phyloP scores from a whole-genome alignment of 2,113 vertebrate genomes.

The Eubucco bourcierii region DNA sequence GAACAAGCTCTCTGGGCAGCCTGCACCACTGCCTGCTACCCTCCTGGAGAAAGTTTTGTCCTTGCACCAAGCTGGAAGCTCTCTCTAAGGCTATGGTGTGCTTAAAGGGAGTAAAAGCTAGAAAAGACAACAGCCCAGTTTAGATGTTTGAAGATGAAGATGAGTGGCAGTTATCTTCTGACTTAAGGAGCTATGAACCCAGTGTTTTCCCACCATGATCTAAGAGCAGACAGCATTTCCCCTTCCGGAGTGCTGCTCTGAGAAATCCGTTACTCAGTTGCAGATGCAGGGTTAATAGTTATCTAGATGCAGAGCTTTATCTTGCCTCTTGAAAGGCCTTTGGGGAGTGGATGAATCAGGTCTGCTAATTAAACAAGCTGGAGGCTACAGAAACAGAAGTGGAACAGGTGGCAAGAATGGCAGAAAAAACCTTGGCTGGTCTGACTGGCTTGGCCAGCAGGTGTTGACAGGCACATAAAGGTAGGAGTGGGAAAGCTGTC shows the following conservation, averaged over 20 bases:
- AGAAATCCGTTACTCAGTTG: neutral
- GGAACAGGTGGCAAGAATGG: neutral
- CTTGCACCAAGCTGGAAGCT: neutral
- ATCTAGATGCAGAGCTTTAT: neutral
- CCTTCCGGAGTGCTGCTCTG: neutral
- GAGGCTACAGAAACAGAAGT: neutral
- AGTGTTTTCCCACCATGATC: rapidly evolving
- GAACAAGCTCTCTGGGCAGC: neutral
- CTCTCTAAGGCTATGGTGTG: neutral
- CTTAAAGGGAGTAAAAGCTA: neutral
- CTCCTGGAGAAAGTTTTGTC: neutral
- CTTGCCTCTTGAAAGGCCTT: neutral
- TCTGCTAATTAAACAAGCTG: neutral
- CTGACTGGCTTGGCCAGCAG: neutral
- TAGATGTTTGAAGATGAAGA: neutral
- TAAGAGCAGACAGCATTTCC: neutral
- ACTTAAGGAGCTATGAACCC: neutral
- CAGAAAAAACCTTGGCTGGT: neutral
- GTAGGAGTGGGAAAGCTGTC: neutral
- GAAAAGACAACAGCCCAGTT: neutral
- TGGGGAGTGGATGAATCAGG: neutral
- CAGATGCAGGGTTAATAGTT: slow-evolving; percentile 33
- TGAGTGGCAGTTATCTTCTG: neutral
- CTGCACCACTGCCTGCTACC: neutral
- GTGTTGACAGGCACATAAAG: neutral